Percentiles rank a stretch among this genome's conserved stretches.
These are phyloP conservation scores for Ophioninae sp. DNA, from an alignment of 2,888 invertebrate genomes.

Conservation along the genomic window DNA sequence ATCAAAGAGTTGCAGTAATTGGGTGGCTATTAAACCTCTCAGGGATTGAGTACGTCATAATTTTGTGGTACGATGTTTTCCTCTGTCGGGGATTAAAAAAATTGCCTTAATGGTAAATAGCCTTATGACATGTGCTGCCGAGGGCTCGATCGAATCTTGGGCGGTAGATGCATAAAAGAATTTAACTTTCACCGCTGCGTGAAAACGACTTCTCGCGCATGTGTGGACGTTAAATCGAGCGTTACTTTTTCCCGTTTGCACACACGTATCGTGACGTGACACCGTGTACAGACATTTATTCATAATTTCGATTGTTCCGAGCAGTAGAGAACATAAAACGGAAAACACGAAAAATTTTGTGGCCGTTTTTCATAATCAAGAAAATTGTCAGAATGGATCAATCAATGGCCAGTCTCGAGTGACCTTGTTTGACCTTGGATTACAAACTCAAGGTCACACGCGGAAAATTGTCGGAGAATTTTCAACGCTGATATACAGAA, in stretches of 20 bases:
- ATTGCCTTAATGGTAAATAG: conserved; percentile 11
- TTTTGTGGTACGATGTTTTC: not conserved
- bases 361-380: not conserved
- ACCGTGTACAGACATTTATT: not conserved
- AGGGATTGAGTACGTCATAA: no score
- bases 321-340: not conserved
- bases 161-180: conserved; percentile 61
- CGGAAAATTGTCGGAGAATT: no score
- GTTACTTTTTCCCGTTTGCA: conserved; percentile 35
- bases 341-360: not conserved
- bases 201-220: conserved; percentile 61
- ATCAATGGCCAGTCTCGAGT: not conserved
- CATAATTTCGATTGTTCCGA: not conserved
- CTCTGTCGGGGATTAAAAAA: not conserved
- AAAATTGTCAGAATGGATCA: not conserved
- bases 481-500: no score
- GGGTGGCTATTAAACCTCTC: not conserved
- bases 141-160: conserved; percentile 36
- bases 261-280: not conserved
- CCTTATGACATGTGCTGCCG: conserved; percentile 17
- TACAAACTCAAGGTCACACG: no score
- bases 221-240: conserved; percentile 61
- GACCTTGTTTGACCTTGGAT: not conserved
- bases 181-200: conserved; percentile 73
- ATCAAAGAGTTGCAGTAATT: not conserved